Conservation (phyloP, 2,888 invertebrate species). For the Sturmia bella region DNA sequence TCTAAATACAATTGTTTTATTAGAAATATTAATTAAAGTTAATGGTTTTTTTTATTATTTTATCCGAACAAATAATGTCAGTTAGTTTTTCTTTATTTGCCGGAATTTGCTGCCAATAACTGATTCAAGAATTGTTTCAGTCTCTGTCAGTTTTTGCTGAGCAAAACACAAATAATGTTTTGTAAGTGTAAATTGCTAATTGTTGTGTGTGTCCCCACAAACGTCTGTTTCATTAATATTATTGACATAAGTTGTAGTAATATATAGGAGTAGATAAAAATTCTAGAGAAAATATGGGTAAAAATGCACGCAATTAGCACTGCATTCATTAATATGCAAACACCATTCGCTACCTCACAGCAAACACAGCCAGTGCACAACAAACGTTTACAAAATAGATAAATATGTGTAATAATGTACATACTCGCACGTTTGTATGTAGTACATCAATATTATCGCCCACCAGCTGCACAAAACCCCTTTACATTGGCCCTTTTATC, state of each 20-base stretch:
- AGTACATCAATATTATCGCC: slow-evolving; percentile 18
- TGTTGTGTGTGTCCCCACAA: slow-evolving; percentile 47
- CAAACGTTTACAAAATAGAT: neutral
- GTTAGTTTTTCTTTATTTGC: neutral
- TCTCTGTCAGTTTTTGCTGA: neutral
- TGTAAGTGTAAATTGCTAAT: slow-evolving; percentile 51
- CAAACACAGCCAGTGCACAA: too few relatives aligned
- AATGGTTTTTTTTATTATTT: too few relatives aligned
- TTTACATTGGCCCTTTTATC: neutral
- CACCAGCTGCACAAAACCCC: neutral
- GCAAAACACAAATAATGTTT: neutral
- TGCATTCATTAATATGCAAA: slow-evolving; percentile 64
- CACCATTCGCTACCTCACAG: slow-evolving; percentile 32
- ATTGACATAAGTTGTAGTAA: neutral
- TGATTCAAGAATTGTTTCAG: slow-evolving; percentile 5
- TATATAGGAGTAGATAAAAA: slow-evolving; percentile 3
- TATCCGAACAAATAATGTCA: neutral
- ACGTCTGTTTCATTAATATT: neutral
- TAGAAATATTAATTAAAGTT: too few relatives aligned
- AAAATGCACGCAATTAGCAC: slow-evolving; percentile 57
- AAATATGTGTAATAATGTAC: neutral
- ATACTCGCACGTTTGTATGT: neutral
- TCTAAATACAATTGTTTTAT: too few relatives aligned
- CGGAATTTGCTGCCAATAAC: neutral
- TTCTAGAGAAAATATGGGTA: slow-evolving; percentile 44